Base-by-base conservation (phyloP, 2,113 vertebrate genomes). In the Halcyon malimbica region DNA sequence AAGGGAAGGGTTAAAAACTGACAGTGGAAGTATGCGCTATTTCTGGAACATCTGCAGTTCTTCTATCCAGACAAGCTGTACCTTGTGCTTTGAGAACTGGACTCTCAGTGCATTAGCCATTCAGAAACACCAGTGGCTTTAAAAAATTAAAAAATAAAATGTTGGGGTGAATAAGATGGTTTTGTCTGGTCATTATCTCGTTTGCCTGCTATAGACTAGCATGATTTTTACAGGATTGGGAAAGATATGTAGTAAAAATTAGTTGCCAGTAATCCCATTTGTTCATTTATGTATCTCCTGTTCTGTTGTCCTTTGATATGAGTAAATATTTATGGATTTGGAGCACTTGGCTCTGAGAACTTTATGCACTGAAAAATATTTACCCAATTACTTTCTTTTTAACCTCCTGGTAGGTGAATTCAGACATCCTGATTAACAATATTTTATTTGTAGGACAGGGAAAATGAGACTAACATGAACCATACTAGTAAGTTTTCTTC, bases 1-100 rank as follows among this genome's bases (percentile, higher is more conserved):
- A 68, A 24, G 0, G 0, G 16, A 83, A 48, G 13, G 28, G 63
- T 67, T 92, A 64, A 83, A 73, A 84, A 24, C 28, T 46, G 57
- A 9, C 31, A 0, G 0, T 81, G 68, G 39, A 65, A 46, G 13
- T 42, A 25, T 29, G 41, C 16, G 39, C 16, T 5, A 16, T 42
- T 33, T 44, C 10, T 42, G 51, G 35, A 89, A 33, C 29, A 67
- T 39, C 69, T 75, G 46, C 46, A 86, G 35, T 23, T 89, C 46
- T 86, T 71, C 51, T 59, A 0, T 63, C 29, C 42, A 42, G 26
- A 13, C 4, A 6, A 33, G 60, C 29, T 71, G 5, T 67, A 24
- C 41, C 29, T 65, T 85, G 39, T 64, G 51, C 51, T 56, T 92
- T 82, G 62, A 87, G 74, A 76, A 37, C 42, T 64, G 48, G 42